A percentile compares a stretch with the other conserved stretches of the same genome.
These are phyloP conservation scores for Valencia hispanica DNA, from an alignment of 2,797 vertebrate species.

Conservation along the genomic window DNA sequence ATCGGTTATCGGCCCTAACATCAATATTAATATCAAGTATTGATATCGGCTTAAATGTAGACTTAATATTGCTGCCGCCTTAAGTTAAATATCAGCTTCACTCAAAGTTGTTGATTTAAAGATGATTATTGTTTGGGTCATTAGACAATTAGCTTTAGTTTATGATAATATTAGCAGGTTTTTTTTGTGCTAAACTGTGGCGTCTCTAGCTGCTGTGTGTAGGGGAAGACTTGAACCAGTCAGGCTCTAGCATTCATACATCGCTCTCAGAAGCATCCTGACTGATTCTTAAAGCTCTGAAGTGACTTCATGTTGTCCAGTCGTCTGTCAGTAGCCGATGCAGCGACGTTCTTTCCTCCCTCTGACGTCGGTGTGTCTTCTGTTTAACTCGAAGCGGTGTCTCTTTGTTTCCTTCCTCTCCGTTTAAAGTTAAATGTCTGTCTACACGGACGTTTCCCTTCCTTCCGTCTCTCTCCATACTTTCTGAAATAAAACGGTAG, in stretches of 20 bases:
- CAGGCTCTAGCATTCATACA: neutral
- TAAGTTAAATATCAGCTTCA: too few species aligned
- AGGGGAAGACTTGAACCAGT: neutral
- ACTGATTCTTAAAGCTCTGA: constrained; percentile 1
- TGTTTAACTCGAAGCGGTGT: neutral
- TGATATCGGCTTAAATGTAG: too few species aligned
- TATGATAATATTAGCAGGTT: neutral
- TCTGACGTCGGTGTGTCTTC: constrained; percentile 24
- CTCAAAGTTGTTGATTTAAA: too few species aligned
- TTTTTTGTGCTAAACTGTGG: neutral
- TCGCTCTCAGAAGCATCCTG: too few species aligned
- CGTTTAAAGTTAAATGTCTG: constrained; percentile 34
- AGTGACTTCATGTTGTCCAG: neutral
- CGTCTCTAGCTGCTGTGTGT: neutral
- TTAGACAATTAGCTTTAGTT: too few species aligned
- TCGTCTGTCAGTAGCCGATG: constrained; percentile 48
- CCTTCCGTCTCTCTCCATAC: constrained; percentile 42
- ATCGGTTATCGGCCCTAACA: too few species aligned
- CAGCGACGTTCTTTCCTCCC: constrained; percentile 23
- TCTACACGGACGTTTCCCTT: constrained; percentile 25
- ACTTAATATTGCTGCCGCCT: too few species aligned
- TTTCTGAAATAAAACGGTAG: constrained; percentile 53
- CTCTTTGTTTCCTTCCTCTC: constrained; percentile 21
- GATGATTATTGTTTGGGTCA: too few species aligned
- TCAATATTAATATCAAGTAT: too few species aligned